Evolutionary conservation across 2,797 vertebrate genomes (phyloP), one percentile per base, ranked within the genome.

Genomic region (Hemitrygon akajei): DNA sequence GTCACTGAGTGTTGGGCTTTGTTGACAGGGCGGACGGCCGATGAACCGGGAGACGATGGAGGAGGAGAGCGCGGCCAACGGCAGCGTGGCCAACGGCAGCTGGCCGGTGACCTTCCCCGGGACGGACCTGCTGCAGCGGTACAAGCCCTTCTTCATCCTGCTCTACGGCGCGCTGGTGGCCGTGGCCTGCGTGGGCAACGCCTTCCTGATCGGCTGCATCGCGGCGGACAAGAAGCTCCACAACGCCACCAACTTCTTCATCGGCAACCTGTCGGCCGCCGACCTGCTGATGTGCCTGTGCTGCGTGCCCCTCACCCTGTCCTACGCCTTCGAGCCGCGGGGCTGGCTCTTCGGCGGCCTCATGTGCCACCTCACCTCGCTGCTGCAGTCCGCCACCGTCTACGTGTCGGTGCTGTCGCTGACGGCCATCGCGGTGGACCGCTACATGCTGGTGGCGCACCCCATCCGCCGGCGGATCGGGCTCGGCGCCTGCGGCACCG

Each of bases 201-300:
- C 95, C 66, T 96, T 97, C 95, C 95, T 98, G 89, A 94, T 97
- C 92, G 96, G 96, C 82, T 97, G 97, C 94, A 97, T 98, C 87
- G 81, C 96, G 73, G 94, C 94, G 0, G 97, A 97, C 95, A 97
- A 97, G 95, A 97, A 97, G 94, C 97, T 97, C 18, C 97, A 97
- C 95, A 97, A 97, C 20, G 96, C 97, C 94, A 97, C 97, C 94
- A 97, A 98, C 95, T 95, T 97, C 95, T 98, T 98, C 95, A 96
- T 98, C 0, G 97, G 97, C n/a, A 98, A 97, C 95, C 95, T 98
- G 56, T 97, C 97, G 0, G 96, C 96, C 0, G 96, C 96, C 5
- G 97, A 98, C 95, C 95, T 97, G 94, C 96, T 98, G 94, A 97
- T 98, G 97, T 97, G 97, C 93, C 95, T 98, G 94, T 97, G 96